A percentile compares a stretch with the other conserved stretches of the same genome.
Evolutionary conservation across 2,888 invertebrate genomes (phyloP).

Genomic region (Philopedon plagiatum): DNA sequence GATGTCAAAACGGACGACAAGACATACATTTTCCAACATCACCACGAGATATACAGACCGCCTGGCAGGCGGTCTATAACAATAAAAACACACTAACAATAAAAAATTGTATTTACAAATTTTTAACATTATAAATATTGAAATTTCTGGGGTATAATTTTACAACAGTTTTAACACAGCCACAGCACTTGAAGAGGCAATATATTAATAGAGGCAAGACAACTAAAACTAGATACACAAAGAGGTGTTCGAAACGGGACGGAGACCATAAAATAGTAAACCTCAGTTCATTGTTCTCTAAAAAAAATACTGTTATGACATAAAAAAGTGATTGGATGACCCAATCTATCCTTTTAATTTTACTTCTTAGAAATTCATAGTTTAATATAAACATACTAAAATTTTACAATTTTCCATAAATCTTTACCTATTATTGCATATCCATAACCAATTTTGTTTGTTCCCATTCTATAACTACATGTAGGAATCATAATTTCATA

Average conservation of each 20-base stretch:
- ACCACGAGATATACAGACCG: too few species aligned
- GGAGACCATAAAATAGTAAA: constrained; percentile 88
- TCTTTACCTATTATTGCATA: constrained; percentile 81
- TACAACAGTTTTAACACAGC: constrained; percentile 37
- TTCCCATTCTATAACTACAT: constrained; percentile 97
- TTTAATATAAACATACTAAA: too few species aligned
- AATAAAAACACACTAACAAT: too few species aligned
- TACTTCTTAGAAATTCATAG: not conserved
- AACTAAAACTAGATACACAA: constrained; percentile 70
- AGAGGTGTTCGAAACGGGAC: constrained; percentile 77
- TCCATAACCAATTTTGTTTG: constrained; percentile 87
- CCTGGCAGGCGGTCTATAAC: too few species aligned
- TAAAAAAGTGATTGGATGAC: not conserved
- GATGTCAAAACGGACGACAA: too few species aligned
- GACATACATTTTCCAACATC: too few species aligned
- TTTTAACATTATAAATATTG: too few species aligned
- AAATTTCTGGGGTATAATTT: constrained; percentile 19
- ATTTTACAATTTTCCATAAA: not conserved
- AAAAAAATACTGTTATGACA: not conserved
- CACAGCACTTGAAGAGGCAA: constrained; percentile 27
- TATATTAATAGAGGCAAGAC: constrained; percentile 32
- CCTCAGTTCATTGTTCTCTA: constrained; percentile 74
- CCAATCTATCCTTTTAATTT: constrained; percentile 3
- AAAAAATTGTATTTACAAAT: too few species aligned
- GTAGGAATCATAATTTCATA: constrained; percentile 93